phyloP scores from a whole-genome alignment of 2,113 vertebrate species.

The Proteles cristata region DNA sequence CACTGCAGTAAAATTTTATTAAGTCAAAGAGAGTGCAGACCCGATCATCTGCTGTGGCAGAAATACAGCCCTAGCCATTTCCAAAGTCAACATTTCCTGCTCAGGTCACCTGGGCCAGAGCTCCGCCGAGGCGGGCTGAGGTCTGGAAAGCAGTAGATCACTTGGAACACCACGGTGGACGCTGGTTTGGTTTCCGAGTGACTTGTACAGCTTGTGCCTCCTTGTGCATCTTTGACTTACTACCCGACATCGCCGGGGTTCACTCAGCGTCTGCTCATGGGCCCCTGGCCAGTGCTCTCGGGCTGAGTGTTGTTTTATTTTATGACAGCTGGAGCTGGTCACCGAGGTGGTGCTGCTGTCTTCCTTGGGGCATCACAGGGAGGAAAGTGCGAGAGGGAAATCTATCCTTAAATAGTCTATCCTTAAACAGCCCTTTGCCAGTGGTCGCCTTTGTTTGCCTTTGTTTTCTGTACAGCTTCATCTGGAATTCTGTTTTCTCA shows the following conservation, averaged over 20 bases:
- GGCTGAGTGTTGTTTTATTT: conserved; percentile 1
- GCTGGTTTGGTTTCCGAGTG: neutral
- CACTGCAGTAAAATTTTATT: conserved; percentile 1
- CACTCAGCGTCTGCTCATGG: neutral
- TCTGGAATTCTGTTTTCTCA: conserved; percentile 43
- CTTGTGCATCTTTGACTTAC: neutral
- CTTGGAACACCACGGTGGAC: neutral
- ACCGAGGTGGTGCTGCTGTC: neutral
- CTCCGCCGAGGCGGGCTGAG: neutral
- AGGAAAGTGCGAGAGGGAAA: neutral
- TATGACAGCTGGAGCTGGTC: neutral
- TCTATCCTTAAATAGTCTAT: neutral
- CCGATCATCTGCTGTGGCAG: neutral
- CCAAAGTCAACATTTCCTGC: conserved; percentile 46
- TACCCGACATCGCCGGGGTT: neutral
- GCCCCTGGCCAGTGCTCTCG: neutral
- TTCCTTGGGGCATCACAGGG: neutral
- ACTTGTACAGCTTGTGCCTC: neutral
- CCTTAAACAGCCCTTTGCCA: neutral
- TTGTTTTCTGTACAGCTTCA: neutral
- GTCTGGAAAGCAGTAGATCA: neutral
- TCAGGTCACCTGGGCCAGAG: neutral
- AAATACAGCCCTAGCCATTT: conserved; percentile 33
- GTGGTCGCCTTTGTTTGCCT: neutral
- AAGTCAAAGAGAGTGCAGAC: conserved; percentile 14